phyloP scores from a whole-genome alignment of 2,888 invertebrate genomes.

The Callyntrura guangdongensis region DNA sequence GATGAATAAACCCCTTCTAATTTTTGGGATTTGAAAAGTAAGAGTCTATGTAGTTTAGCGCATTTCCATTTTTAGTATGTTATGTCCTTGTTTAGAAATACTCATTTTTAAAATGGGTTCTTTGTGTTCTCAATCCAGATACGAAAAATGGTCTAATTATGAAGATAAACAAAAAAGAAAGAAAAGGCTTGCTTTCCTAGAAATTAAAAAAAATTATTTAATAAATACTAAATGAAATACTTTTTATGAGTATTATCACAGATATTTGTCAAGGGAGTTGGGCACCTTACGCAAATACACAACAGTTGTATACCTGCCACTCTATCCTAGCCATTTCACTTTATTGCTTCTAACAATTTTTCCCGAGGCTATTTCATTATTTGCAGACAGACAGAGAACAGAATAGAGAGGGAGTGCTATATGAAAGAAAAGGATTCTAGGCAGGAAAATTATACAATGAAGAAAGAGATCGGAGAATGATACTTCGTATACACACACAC shows the following conservation, averaged over 20 bases:
- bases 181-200: no score
- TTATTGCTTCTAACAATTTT: slow-evolving; percentile 71
- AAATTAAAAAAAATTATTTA: no score
- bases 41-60: no score
- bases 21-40: no score
- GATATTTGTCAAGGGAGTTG: no score
- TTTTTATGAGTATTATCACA: no score
- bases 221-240: no score
- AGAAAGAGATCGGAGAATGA: slow-evolving; percentile 14
- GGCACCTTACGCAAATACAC: no score
- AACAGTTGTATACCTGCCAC: slow-evolving; percentile 30
- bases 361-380: slow-evolving; percentile 63
- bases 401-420: background rate
- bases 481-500: slow-evolving; percentile 8
- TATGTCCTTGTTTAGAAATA: background rate
- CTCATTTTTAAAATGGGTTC: background rate
- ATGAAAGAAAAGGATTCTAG: background rate
- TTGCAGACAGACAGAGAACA: slow-evolving; percentile 41
- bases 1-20: no score
- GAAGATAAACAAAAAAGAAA: no score
- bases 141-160: no score
- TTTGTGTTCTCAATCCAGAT: background rate
- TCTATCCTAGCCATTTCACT: slow-evolving; percentile 53
- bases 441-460: slow-evolving; percentile 17
- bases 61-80: no score